Base-by-base conservation (phyloP, 37 sponge, comb jelly and placozoan genomes). In the Beroe ovata region DNA sequence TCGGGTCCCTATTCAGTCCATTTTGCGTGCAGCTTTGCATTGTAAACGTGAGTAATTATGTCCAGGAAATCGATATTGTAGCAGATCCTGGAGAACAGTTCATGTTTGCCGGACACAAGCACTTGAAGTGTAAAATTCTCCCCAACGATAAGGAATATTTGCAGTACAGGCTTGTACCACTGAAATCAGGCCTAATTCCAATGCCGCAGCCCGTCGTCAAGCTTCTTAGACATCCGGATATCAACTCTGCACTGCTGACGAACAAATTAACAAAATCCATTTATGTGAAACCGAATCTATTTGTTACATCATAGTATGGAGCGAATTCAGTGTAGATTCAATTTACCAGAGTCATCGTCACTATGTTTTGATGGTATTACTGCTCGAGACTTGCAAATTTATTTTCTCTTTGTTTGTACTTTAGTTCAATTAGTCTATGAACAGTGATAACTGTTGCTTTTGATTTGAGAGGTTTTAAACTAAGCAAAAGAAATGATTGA, bases 41-140 rank as follows among this genome's bases (percentile, higher is more conserved):
- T 0, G 72, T 90, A 36, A 96, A 94, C 90, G 91, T 88, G 36
- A 91, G 92, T 60, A 11, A 60, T 18, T 72, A 91, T 54, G 94
- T 96, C 0, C 96, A 96, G 47, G 96, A 96, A 64, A 90, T 94
- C 63, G 96, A 96, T 64, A 92, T 89, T 41, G 90, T 90, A 35
- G 89, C 94, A 36, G 91, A 91, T 6, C 88, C 89, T 38, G 92
- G 92, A 38, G 94, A 93, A 2, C 89, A 91, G 35, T 96, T 94
- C 89, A 92, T 93, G 91, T 93, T 90, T 38, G 90, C 94, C 14
- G 96, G 96, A 89, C 91, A 92, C 38, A 92, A 92, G 91, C 64
- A 77, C n/a, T 77, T 77, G 84, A 39, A 35, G 33, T 77, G 84
- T 77, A 77, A 77, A 36, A 77, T 77, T 11, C 54, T 77, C 25